Base-by-base conservation (phyloP, 2,888 invertebrate species). In the Tetheella fluctuosa region DNA sequence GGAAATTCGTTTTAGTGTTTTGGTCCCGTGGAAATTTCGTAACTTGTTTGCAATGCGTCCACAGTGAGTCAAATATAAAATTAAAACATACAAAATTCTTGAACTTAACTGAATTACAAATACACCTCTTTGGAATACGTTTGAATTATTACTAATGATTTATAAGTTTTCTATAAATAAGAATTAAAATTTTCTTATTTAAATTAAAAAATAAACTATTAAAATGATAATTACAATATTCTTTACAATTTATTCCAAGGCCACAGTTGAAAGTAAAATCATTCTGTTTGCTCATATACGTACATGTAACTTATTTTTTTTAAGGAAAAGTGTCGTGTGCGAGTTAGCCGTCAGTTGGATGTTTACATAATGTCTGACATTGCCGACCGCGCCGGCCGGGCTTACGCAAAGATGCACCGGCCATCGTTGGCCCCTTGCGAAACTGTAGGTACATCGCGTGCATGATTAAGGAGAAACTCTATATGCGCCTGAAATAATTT, bases 391-490 rank as follows among this genome's bases (percentile, higher is more conserved):
- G 30, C 55, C 57, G 52, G 60, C 39, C 48, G 61, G 23, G 64
- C 71, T 90, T 90, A 79, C 89, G 89, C 83, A 89, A 90, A 78
- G 87, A 88, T 89, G 86, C 89, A 85, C 77, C 71, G 67, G 57
- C 68, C 65, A 69, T 68, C 63, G 64, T 58, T 69, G 67, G 70
- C 70, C 67, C 53, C 76, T 88, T 86, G 76, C 83, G 85, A 86
- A 85, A 90, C 70, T 68, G 60, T 59, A 63, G 15, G 62, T 62
- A 64, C 68, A 65, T 67, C 69, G 69, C 67, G 64, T 76, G 73
- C 70, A 77, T 71, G 65, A 57, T 74, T 74, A 80, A 74, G 71
- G 73, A 23, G 58, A 60, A 68, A 52, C 39, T 30, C n/a, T 20
- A 20, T 20, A 34, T 57, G 48, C 23, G 17, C 34, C 55, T 37